Evolutionary conservation across 1,140 invertebrate species (phyloP), one percentile per base, ranked within the genome.

Genomic region (Brachionus sp.): DNA sequence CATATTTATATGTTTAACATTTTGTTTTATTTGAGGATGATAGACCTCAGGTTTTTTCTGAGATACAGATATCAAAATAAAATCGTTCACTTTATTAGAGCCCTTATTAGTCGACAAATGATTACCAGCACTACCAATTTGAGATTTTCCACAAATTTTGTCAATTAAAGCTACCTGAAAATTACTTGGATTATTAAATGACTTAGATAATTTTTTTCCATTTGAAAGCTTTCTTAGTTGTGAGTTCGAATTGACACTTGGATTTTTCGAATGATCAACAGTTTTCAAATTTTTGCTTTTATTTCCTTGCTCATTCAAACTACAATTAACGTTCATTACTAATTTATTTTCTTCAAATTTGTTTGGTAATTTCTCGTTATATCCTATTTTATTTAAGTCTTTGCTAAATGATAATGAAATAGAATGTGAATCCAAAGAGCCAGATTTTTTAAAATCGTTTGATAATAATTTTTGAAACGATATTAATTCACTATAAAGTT

Each of bases 401-500:
- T 29, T 1, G 3, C 3, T 29, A 3, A 3, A 29, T 13, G 33
- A 5, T 29, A 39, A 6, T 46, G 42, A 29, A 46, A 25, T 42
- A 13, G 42, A 75, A 46, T 75, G 9, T 23, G 19, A 29, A 46
- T 4, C 3, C 9, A 13, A 4, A 25, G 35, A n/a, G 39, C 1
- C 0, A 7, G 39, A 23, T 42, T n/a, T 29, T n/a, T 16, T 35
- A 9, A 13, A 68, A 19, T 39, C 16, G 42, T 78, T 78, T n/a
- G 50, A 12, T n/a, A 13, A 23, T 4, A 33, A 66, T 29, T 37
- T 50, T 29, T 80, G 46, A n/a, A 62, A 50, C 10, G 50, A 80
- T 19, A 62, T 80, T 25, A 80, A 44, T 66, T 80, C 77, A 12
- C 9, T 66, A 37, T 62, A 80, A 62, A 80, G 57, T 62, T 80